Base-by-base conservation (phyloP, 2,113 vertebrate genomes). In the Megaceryle maxima region DNA sequence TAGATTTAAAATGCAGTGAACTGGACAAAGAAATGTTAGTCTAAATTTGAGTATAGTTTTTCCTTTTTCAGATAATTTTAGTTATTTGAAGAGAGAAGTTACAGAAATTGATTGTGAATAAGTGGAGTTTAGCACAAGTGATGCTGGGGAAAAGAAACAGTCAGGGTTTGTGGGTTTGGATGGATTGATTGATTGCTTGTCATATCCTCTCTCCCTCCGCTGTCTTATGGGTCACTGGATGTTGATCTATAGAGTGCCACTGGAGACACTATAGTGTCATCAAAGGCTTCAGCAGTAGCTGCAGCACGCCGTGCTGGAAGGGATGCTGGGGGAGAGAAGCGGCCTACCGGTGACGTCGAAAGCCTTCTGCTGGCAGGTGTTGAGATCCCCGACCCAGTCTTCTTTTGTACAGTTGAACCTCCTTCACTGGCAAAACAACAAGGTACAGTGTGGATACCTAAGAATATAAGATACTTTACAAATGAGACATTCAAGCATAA, bases 351-450 rank as follows among this genome's bases (percentile, higher is more conserved):
- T 64, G 97, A 97, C 0, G 11, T 50, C 1, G 96, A 96, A 73
- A 98, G 85, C 57, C 98, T 99, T 75, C 78, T 99, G 20, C 97
- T 99, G 48, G 99, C 99, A 6, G 99, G 99, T 0, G 99, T 99
- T 75, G 99, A 99, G 91, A 91, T 99, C 63, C 99, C 99, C n/a
- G 99, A 99, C 21, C 99, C 99, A 0, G 99, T 99, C 60, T 99
- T 99, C 98, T 99, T 99, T 97, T 99, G 99, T 96, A 99, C 99
- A n/a, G 99, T 99, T 88, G 99, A 99, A 67, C 99, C 99, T 1
- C 98, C 99, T 29, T 99, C 99, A n/a, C 33, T 99, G 97, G 97
- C 99, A 92, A 99, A 97, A 95, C 99, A 99, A 81, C 95, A 98
- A 91, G 99, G 99, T 99, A 94, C 24, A 28, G 1, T 2, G 1